A percentile compares a stretch with the other conserved stretches of the same genome.
Conservation (phyloP, 2,797 vertebrate genomes). For the Aplochiton taeniatus region DNA sequence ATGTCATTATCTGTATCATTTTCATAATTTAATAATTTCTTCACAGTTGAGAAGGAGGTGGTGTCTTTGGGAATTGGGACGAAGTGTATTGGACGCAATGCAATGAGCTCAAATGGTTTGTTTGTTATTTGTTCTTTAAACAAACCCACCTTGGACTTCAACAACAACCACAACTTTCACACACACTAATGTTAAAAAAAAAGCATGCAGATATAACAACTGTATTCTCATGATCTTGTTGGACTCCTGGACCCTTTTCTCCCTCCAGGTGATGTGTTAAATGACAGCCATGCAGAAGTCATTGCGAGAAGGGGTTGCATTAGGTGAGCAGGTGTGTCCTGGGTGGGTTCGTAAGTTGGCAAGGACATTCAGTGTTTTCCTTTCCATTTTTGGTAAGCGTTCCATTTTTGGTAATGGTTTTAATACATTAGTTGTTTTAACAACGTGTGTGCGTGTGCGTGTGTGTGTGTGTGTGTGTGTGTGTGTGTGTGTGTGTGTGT, state of each 20-base stretch:
- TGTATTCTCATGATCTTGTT: too few species aligned
- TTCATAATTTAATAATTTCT: not conserved
- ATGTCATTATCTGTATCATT: constrained; percentile 8
- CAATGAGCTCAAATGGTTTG: constrained; percentile 85
- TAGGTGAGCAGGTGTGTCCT: constrained; percentile 73
- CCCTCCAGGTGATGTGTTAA: constrained; percentile 86
- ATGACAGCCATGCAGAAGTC: constrained; percentile 95
- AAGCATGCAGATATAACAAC: not conserved
- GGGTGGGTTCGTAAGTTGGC: too few species aligned
- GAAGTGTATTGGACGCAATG: constrained; percentile 87
- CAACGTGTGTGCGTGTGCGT: not conserved
- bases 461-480: not conserved
- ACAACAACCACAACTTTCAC: not conserved
- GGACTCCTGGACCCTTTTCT: not conserved
- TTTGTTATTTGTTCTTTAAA: not conserved
- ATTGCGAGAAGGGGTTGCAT: constrained; percentile 89
- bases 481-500: not conserved
- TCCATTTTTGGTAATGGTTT: too few species aligned
- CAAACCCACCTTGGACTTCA: not conserved
- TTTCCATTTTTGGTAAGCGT: too few species aligned
- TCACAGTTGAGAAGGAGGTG: constrained; percentile 79
- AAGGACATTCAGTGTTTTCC: too few species aligned
- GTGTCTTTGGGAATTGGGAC: constrained; percentile 94
- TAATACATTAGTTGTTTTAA: too few species aligned
- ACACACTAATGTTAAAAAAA: not conserved